Conservation (phyloP, 2,797 vertebrate species). For the Microchirus variegatus region DNA sequence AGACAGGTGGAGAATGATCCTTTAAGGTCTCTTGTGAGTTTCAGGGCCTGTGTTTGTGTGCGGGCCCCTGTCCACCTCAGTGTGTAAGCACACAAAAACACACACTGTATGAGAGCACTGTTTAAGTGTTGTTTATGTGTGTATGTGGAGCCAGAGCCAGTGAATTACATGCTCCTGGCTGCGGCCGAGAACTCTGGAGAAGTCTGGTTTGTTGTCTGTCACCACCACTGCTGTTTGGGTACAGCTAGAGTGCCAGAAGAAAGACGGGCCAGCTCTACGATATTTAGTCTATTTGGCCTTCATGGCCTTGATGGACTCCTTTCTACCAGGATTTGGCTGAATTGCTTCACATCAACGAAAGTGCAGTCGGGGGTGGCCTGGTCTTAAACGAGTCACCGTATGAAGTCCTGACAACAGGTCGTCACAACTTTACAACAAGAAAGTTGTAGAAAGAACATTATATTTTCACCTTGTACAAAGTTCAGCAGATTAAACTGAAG, state of each 20-base stretch:
- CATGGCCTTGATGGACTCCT: conserved; percentile 23
- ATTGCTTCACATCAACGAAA: not conserved
- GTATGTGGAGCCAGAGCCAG: conserved; percentile 22
- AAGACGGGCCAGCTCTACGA: conserved; percentile 12
- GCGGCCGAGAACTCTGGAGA: conserved; percentile 32
- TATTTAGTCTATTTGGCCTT: conserved; percentile 54
- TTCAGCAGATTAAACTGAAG: too few species aligned
- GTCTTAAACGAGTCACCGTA: conserved; percentile 3
- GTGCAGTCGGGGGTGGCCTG: conserved; percentile 2
- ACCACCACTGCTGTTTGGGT: conserved; percentile 54
- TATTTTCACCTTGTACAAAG: too few species aligned
- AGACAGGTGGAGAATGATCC: conserved; percentile 54
- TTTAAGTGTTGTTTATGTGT: conserved; percentile 17
- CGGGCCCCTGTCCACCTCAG: not conserved
- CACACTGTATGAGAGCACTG: not conserved
- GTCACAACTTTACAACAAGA: too few species aligned
- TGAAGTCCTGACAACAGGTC: too few species aligned
- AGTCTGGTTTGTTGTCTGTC: conserved; percentile 68
- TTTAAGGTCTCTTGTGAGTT: conserved; percentile 22
- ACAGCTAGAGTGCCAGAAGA: conserved; percentile 36
- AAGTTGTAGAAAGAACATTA: too few species aligned
- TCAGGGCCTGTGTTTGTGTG: conserved; percentile 27
- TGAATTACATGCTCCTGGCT: conserved; percentile 42
- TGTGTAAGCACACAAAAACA: conserved; percentile 15
- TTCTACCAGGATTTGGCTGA: conserved; percentile 15